These are phyloP conservation scores for Reticulitermes speratus DNA, from an alignment of 1,140 invertebrate species.

Conservation along the genomic window DNA sequence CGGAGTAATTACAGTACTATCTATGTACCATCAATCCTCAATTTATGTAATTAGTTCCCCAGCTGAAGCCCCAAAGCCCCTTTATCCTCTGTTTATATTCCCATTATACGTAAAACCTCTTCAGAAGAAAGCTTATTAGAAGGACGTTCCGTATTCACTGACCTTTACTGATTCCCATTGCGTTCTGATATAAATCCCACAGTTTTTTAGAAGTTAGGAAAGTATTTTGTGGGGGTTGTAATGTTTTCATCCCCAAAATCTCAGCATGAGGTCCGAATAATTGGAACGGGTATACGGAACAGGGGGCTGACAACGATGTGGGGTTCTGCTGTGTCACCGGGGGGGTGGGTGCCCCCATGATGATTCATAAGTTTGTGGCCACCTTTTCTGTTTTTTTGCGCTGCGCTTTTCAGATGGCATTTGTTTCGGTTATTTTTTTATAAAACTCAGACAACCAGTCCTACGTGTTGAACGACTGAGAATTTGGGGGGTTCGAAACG, in stretches of 20 bases:
- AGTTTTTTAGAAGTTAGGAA: background rate
- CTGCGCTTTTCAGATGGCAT: background rate
- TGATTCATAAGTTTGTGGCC: constrained; percentile 1
- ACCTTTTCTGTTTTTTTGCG: background rate
- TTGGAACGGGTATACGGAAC: background rate
- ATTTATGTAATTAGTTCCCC: background rate
- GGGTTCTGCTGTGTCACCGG: background rate
- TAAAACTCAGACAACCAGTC: no score
- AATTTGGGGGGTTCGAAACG: no score
- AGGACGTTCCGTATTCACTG: background rate
- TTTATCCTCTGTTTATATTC: background rate
- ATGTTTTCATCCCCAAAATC: constrained; percentile 18
- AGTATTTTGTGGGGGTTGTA: background rate
- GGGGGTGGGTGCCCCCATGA: background rate
- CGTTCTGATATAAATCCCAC: background rate
- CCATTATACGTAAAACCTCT: background rate
- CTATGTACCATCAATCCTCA: background rate
- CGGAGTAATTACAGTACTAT: background rate
- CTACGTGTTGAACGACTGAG: no score
- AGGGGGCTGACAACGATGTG: background rate
- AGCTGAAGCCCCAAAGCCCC: background rate
- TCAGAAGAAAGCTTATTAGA: background rate
- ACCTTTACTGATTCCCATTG: background rate
- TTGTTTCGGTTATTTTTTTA: background rate
- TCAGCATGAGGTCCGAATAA: background rate